Evolutionary conservation across 35 echinoderm and acorn worm species (phyloP).

Genomic region (Apostichopus californicus): DNA sequence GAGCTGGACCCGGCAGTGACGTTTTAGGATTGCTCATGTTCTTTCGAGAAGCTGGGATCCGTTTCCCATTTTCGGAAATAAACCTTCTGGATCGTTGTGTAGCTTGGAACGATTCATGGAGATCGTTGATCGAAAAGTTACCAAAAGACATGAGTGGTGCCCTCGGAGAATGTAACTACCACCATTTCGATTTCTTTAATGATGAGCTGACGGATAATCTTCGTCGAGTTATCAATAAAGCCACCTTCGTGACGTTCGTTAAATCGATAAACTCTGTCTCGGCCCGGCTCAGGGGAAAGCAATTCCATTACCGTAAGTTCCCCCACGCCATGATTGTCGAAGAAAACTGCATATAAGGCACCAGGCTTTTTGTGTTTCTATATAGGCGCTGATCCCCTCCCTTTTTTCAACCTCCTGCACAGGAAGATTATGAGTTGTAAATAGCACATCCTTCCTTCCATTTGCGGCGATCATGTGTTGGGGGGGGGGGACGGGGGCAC

Average conservation of each 20-base stretch:
- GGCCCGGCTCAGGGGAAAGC: constrained; percentile 21
- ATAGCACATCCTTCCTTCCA: too few relatives aligned
- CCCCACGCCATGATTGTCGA: too few relatives aligned
- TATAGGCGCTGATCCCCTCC: too few relatives aligned
- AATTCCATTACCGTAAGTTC: not conserved
- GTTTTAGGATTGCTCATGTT: constrained; percentile 8
- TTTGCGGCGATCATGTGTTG: too few relatives aligned
- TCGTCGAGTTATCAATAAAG: not conserved
- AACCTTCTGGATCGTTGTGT: constrained; percentile 32
- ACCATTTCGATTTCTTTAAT: constrained; percentile 41
- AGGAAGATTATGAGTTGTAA: too few relatives aligned
- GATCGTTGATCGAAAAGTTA: not conserved
- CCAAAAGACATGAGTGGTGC: not conserved
- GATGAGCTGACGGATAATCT: constrained; percentile 15
- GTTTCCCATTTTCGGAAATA: constrained; percentile 29
- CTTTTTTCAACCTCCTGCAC: too few relatives aligned
- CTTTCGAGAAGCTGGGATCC: constrained; percentile 8
- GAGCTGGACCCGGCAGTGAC: too few relatives aligned
- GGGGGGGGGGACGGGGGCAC: not conserved
- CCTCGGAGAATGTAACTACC: not conserved
- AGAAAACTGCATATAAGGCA: too few relatives aligned
- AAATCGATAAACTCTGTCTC: constrained; percentile 26
- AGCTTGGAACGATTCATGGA: constrained; percentile 42
- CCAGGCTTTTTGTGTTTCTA: too few relatives aligned
- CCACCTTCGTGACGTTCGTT: constrained; percentile 35